Evolutionary conservation across 2,113 vertebrate species (phyloP).

Genomic region (Fregata magnificens): DNA sequence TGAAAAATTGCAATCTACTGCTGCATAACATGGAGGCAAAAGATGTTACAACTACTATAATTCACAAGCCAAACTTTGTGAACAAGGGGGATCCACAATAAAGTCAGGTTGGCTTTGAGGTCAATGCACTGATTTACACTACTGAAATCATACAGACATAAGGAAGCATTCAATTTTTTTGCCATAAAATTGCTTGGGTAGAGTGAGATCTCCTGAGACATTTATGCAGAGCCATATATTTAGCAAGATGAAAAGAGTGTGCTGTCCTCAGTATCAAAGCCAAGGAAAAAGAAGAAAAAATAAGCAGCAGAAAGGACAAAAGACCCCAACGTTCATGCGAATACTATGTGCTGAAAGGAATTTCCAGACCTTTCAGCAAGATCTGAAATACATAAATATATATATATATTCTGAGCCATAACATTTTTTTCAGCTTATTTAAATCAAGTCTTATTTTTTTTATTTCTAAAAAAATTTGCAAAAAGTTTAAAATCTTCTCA

Average conservation of each 20-base stretch:
- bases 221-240: conserved; percentile 66
- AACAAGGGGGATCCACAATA: background rate
- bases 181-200: conserved; percentile 20
- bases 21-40: background rate
- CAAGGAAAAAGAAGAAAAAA: conserved; percentile 40
- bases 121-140: conserved; percentile 45
- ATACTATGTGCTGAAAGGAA: background rate
- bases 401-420: background rate
- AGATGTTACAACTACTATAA: background rate
- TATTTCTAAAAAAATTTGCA: background rate
- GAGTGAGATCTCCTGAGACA: conserved; percentile 54
- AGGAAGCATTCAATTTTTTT: conserved; percentile 12
- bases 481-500: background rate
- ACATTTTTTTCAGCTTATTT: background rate
- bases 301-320: conserved; percentile 48
- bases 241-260: conserved; percentile 65
- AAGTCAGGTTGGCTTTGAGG: conserved; percentile 17
- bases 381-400: background rate
- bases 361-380: conserved; percentile 27
- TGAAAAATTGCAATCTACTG: background rate
- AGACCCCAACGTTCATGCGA: background rate
- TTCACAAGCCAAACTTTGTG: conserved; percentile 30
- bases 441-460: background rate
- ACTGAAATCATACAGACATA: conserved; percentile 46
- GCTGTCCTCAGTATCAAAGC: conserved; percentile 67